Evolutionary conservation across 2,888 invertebrate genomes (phyloP), one percentile per base, ranked within the genome.

Genomic region (Lapara coniferarum): DNA sequence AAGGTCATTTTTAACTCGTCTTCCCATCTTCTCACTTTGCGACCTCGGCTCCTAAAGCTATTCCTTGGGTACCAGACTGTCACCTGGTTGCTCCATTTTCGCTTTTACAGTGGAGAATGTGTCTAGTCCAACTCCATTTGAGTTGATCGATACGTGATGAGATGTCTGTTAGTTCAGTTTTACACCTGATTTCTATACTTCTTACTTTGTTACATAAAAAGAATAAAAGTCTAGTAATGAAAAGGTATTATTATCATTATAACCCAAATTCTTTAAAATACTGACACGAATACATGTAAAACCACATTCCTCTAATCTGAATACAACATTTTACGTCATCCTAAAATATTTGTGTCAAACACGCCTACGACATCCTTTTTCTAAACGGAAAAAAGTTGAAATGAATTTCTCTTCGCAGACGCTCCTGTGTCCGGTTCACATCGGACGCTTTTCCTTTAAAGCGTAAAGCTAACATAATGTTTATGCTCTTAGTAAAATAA

Each of bases 341-440:
- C 71, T 69, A 73, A 84, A 80, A 83, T 85, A 90, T 89, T 83
- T 84, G 79, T 87, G 90, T 85, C 89, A 85, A 79, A 80, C 80
- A 81, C 85, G 84, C 86, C 85, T 80, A 84, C 81, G 79, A 81
- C 89, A 89, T 92, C 91, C 91, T 92, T 90, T 85, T 84, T 84
- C 81, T 83, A 84, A 85, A 87, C 84, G 80, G 82, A 84, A 85
- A 85, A 81, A 80, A 70, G 75, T 79, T 78, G 73, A 78, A 85
- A 86, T 84, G 88, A 89, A 88, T 91, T 89, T 92, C 89, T 88
- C 89, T 89, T 90, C 87, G 83, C 88, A 88, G 85, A 83, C 82
- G 83, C 85, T 86, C 89, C 88, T 86, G 88, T 81, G 88, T 92
- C 91, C 91, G 90, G 91, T 89, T 92, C 83, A 86, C 86, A 87